phyloP scores from a whole-genome alignment of 2,888 invertebrate genomes.

The Drosophila robusta region DNA sequence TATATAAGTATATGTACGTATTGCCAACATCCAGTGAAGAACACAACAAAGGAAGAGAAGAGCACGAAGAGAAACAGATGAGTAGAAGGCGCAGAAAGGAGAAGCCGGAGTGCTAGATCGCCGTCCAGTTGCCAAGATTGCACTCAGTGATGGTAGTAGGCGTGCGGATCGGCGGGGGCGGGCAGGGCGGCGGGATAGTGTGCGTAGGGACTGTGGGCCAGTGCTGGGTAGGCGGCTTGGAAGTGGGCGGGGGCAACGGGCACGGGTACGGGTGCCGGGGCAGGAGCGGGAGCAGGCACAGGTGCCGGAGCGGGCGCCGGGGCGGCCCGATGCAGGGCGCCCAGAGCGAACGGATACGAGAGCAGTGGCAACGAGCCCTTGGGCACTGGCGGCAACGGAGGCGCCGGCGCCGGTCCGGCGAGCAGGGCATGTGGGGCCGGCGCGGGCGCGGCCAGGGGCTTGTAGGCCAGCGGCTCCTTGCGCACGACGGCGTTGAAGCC shows the following conservation, averaged over 20 bases:
- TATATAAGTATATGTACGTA: slow-evolving; percentile 29
- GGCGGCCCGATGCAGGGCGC: slow-evolving; percentile 44
- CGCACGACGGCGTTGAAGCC: slow-evolving; percentile 85
- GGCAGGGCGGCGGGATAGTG: slow-evolving; percentile 64
- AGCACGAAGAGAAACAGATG: slow-evolving; percentile 8
- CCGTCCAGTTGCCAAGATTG: slow-evolving; percentile 33
- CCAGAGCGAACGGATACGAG: slow-evolving; percentile 62
- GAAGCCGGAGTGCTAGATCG: slow-evolving; percentile 34
- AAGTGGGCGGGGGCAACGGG: slow-evolving; percentile 68
- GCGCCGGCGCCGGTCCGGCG: slow-evolving; percentile 64
- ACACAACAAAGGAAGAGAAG: slow-evolving; percentile 47
- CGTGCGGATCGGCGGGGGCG: slow-evolving; percentile 68
- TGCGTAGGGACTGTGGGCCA: slow-evolving; percentile 77
- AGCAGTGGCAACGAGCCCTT: slow-evolving; percentile 56
- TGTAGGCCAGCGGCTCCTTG: slow-evolving; percentile 83
- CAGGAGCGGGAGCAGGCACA: slow-evolving; percentile 53
- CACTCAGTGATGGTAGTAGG: slow-evolving; percentile 76
- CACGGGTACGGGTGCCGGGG: slow-evolving; percentile 53
- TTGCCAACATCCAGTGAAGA: slow-evolving; percentile 59
- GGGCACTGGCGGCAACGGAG: slow-evolving; percentile 73
- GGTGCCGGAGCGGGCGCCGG: slow-evolving; percentile 51
- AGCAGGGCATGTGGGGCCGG: slow-evolving; percentile 53
- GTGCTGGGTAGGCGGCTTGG: slow-evolving; percentile 80
- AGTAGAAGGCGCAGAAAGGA: neutral
- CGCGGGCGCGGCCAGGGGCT: slow-evolving; percentile 63